Percentiles rank a stretch among this genome's conserved stretches.
phyloP scores from a whole-genome alignment of 2,113 vertebrate species.

The Phoenicopterus ruber region DNA sequence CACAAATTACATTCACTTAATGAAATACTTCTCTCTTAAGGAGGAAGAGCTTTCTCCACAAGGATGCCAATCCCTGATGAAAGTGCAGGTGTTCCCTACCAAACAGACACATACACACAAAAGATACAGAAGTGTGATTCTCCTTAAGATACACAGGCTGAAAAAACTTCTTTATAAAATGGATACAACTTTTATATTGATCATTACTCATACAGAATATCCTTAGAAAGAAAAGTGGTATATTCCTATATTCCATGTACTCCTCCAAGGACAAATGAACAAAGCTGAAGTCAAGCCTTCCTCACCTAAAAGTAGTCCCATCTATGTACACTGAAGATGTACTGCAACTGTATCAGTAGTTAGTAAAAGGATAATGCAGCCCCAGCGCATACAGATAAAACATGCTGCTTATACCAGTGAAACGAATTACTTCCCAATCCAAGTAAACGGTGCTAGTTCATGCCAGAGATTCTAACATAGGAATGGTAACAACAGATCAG shows the following conservation, averaged over 20 bases:
- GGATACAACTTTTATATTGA: background rate
- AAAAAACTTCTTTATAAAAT: background rate
- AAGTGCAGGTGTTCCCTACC: background rate
- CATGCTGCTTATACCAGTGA: background rate
- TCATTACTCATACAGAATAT: background rate
- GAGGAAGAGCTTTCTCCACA: background rate
- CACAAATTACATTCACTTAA: background rate
- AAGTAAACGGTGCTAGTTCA: background rate
- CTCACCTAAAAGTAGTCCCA: background rate
- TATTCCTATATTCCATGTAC: background rate
- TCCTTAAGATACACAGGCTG: background rate
- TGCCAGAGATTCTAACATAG: background rate
- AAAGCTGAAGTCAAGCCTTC: background rate
- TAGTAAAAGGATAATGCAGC: background rate
- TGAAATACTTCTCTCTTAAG: background rate
- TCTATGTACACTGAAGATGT: fast-evolving
- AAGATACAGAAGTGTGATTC: background rate
- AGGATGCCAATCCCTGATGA: background rate
- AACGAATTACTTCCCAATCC: fast-evolving
- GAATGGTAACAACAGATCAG: fast-evolving
- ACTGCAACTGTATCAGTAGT: background rate
- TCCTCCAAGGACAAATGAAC: background rate
- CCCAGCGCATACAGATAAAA: background rate
- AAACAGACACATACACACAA: too few species aligned
- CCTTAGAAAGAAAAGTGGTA: background rate